Percentiles rank a stretch among this genome's conserved stretches.
These are phyloP conservation scores for Elephantulus edwardii DNA, from an alignment of 2,113 vertebrate genomes.

Conservation along the genomic window DNA sequence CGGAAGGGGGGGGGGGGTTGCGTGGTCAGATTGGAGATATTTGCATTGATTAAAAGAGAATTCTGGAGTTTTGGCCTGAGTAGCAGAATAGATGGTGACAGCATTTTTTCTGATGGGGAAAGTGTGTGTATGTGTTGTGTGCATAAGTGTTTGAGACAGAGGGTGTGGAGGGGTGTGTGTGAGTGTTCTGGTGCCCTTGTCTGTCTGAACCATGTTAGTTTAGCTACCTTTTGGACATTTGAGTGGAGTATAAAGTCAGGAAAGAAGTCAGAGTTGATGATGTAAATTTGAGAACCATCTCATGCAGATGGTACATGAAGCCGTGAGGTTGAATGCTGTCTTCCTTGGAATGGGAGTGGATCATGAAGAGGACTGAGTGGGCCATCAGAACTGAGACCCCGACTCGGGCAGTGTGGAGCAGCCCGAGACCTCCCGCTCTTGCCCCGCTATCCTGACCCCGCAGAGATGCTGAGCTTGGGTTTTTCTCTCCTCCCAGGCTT, in stretches of 20 bases:
- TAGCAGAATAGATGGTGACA: background rate
- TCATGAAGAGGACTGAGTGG: background rate
- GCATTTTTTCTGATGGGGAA: background rate
- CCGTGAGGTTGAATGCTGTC: accelerated
- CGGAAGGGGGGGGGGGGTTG: too few species aligned
- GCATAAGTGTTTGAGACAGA: too few species aligned
- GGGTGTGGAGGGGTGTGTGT: background rate
- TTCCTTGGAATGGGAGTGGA: background rate
- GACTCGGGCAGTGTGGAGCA: background rate
- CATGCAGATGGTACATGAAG: background rate
- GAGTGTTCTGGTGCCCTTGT: accelerated
- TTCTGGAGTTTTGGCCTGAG: background rate
- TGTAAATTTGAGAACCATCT: accelerated
- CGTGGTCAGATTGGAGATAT: background rate
- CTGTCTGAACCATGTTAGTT: too few species aligned
- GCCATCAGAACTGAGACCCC: background rate
- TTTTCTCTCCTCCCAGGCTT: constrained; percentile 85
- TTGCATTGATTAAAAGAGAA: background rate
- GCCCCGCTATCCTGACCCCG: accelerated
- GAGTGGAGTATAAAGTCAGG: background rate
- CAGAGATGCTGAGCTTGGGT: background rate
- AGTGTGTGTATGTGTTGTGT: background rate
- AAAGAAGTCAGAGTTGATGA: background rate
- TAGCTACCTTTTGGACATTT: too few species aligned
- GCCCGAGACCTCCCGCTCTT: accelerated